A percentile compares a stretch with the other conserved stretches of the same genome.
Conservation (phyloP, 2,888 invertebrate genomes). For the Lydus trimaculatus region DNA sequence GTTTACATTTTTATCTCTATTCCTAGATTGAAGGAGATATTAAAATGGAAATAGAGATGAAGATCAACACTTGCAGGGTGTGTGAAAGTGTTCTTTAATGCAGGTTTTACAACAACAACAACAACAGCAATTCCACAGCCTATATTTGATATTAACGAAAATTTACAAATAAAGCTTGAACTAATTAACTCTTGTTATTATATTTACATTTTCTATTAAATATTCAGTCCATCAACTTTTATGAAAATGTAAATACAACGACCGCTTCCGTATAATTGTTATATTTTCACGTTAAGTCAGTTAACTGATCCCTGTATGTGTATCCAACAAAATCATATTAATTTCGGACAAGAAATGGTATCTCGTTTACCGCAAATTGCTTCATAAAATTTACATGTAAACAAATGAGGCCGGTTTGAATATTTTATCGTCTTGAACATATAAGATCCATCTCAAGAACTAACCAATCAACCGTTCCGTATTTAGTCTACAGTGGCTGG, state of each 20-base stretch:
- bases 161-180: neutral
- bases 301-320: too few relatives aligned
- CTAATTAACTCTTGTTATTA: neutral
- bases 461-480: neutral
- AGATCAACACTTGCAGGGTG: too few relatives aligned
- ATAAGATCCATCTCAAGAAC: neutral
- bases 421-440: neutral
- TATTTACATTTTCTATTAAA: neutral
- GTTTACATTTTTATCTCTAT: too few relatives aligned
- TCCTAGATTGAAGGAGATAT: too few relatives aligned
- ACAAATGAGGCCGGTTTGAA: neutral
- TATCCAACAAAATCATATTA: too few relatives aligned
- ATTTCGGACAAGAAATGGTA: neutral
- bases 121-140: neutral
- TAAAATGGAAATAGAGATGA: too few relatives aligned
- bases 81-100: too few relatives aligned
- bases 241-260: neutral
- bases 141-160: neutral
- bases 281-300: neutral
- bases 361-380: conserved; percentile 1
- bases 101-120: neutral
- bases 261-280: neutral
- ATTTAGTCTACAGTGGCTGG: neutral
- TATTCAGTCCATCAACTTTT: neutral
- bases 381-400: neutral